A percentile compares a stretch with the other conserved stretches of the same genome.
Conservation (phyloP, 2,888 invertebrate genomes). For the Unio pictorum region DNA sequence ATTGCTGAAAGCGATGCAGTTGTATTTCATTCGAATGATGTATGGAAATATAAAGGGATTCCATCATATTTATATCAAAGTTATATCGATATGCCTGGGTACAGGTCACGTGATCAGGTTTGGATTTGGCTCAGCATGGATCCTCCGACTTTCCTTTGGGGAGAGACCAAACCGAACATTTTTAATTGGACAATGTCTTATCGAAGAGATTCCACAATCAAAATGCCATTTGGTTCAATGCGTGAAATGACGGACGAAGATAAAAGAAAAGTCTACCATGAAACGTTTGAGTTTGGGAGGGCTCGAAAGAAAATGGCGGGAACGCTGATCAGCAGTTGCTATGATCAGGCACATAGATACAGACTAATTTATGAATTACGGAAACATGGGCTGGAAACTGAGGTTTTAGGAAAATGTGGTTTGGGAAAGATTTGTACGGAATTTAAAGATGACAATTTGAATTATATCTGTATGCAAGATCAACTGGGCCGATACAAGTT, state of each 20-base stretch:
- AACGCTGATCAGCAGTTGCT: constrained; percentile 31
- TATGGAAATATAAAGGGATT: constrained; percentile 32
- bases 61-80: constrained; percentile 20
- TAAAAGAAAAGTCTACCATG: constrained; percentile 10
- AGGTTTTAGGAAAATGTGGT: constrained; percentile 21
- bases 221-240: constrained; percentile 39
- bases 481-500: constrained; percentile 41
- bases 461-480: constrained; percentile 26
- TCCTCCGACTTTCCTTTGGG: constrained; percentile 46
- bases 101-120: constrained; percentile 41
- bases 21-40: constrained; percentile 45
- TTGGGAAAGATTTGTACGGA: constrained; percentile 17
- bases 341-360: constrained; percentile 28
- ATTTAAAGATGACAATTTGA: constrained; percentile 12
- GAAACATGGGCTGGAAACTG: constrained; percentile 19
- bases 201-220: constrained; percentile 47
- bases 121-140: constrained; percentile 55
- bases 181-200: constrained; percentile 60
- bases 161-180: constrained; percentile 28
- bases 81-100: constrained; percentile 29
- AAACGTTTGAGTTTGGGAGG: constrained; percentile 14
- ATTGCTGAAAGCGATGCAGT: constrained; percentile 46
- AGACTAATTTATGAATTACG: constrained; percentile 23
- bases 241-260: constrained; percentile 15
- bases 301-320: constrained; percentile 24